Base-by-base conservation (phyloP, 2,888 invertebrate genomes). In the Caenorhabditis becei region DNA sequence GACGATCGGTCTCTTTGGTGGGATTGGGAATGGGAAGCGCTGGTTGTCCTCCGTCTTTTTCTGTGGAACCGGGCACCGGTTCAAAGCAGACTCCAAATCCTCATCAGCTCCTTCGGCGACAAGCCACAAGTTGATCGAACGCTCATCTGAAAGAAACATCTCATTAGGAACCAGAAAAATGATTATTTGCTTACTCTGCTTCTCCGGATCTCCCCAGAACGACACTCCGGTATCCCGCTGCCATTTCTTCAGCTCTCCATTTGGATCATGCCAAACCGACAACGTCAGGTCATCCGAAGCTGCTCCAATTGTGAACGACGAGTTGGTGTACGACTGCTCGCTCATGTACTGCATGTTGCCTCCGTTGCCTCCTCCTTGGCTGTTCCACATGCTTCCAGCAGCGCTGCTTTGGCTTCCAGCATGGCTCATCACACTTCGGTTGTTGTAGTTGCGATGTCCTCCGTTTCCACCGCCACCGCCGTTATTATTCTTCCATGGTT, bases 211-310 rank as follows among this genome's bases (percentile, higher is more conserved):
- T 63, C 87, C 87, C 87, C 87, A 87, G 35, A 69, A 41, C 10
- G 80, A 80, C n/a, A 87, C 87, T 53, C 87, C 87, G 16, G 87
- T 87, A 41, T 87, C 87, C 41, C 87, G 53, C 72, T 87, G 87
- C 87, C 87, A 87, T 54, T 87, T 87, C 79, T 87, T 87, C 62
- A 87, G 69, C 35, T 86, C 86, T 49, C 83, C 87, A 28, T 87
- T 87, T 16, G 87, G 87, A 74, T 87, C 85, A 53, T 85, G 85
- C 83, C 85, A 85, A 18, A 83, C 79, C 1, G 72, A 74, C 49
- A 83, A 66, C 26, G 80, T 87, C 35, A 87, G 66, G 69, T 87
- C 87, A 51, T 87, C 87, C 5, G 69, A 47, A 23, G 82, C 78
- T 35, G 77, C 82, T n/a, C 78, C 82, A 37, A 84, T 82, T n/a